Conservation (phyloP, 1,140 invertebrate genomes). For the Camponotus floridanus region DNA sequence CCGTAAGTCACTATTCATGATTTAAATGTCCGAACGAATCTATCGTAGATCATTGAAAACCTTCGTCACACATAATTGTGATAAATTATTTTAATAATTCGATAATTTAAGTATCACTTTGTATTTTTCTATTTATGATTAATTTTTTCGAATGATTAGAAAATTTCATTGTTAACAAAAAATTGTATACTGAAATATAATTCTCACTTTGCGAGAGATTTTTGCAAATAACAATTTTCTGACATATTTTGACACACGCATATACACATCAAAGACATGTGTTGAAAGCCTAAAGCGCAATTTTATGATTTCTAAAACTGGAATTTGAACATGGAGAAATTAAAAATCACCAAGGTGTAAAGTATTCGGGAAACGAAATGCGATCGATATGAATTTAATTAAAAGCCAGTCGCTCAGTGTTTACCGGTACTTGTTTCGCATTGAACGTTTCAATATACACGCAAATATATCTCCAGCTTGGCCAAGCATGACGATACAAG, state of each 20-base stretch:
- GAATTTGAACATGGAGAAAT: conserved; percentile 47
- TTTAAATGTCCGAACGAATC: background rate
- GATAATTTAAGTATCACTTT: too few relatives aligned
- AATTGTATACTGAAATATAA: background rate
- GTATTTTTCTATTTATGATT: background rate
- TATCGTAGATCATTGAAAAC: background rate
- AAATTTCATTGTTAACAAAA: background rate
- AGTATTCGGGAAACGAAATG: conserved; percentile 28
- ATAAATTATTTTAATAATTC: background rate
- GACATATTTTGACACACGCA: background rate
- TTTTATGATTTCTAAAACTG: conserved; percentile 7
- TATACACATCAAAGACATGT: background rate
- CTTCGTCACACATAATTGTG: too few relatives aligned
- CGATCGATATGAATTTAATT: conserved; percentile 74
- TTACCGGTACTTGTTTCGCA: conserved; percentile 51
- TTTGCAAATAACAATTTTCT: conserved; percentile 15
- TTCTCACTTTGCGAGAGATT: conserved; percentile 7
- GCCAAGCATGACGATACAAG: conserved; percentile 57
- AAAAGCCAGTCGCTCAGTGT: conserved; percentile 69
- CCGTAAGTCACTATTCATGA: conserved; percentile 9
- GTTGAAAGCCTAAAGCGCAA: background rate
- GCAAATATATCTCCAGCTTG: conserved; percentile 51
- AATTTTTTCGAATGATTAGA: background rate
- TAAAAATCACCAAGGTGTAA: conserved; percentile 72
- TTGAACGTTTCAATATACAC: conserved; percentile 51